Conservation (phyloP, 1,140 invertebrate genomes). For the Diorhabda sublineata region DNA sequence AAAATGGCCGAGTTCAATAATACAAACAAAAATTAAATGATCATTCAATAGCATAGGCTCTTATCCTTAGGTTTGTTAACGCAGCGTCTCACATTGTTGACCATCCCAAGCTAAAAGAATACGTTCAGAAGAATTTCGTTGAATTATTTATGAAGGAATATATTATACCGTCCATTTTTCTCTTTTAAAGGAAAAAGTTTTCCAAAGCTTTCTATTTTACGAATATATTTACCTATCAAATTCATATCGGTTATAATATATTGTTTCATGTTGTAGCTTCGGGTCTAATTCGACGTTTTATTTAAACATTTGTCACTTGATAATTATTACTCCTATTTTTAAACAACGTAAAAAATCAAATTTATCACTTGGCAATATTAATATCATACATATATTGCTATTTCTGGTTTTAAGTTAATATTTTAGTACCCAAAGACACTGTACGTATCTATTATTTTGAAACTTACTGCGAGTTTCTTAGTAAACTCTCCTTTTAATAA, state of each 20-base stretch:
- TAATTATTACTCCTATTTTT: too few species aligned
- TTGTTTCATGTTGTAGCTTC: too few species aligned
- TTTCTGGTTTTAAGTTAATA: too few species aligned
- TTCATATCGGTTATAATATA: neutral
- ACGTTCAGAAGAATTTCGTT: neutral
- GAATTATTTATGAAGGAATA: slow-evolving; percentile 3
- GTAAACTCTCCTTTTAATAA: too few species aligned
- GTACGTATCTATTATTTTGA: too few species aligned
- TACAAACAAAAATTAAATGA: slow-evolving; percentile 11
- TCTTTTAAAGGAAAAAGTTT: neutral
- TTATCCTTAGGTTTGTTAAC: slow-evolving; percentile 12
- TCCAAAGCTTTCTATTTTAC: neutral
- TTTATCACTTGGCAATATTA: too few species aligned
- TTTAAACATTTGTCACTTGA: too few species aligned
- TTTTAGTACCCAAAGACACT: too few species aligned
- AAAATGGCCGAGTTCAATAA: slow-evolving; percentile 7
- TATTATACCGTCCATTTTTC: neutral
- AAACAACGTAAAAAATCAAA: too few species aligned
- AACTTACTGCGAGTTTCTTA: too few species aligned
- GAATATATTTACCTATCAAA: neutral
- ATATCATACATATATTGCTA: too few species aligned
- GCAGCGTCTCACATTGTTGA: neutral
- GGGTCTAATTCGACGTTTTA: too few species aligned
- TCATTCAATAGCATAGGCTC: slow-evolving; percentile 19
- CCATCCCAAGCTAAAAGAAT: neutral